A percentile compares a stretch with the other conserved stretches of the same genome.
Conservation (phyloP, 2,888 invertebrate genomes). For the Heliothis peltigera region DNA sequence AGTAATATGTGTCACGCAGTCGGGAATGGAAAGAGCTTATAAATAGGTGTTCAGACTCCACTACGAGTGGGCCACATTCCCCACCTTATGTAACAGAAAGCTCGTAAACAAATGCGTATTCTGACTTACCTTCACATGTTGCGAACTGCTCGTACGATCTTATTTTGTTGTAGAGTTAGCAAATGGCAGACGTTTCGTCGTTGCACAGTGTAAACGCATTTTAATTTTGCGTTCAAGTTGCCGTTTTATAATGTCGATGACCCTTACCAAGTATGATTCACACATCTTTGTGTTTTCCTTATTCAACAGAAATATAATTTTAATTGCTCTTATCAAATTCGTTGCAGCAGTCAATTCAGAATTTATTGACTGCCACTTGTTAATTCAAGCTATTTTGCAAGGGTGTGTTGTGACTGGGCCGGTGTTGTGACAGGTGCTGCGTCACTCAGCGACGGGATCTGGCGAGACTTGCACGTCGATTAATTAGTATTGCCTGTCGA, state of each 20-base stretch:
- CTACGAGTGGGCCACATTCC: slow-evolving; percentile 78
- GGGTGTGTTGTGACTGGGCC: slow-evolving; percentile 55
- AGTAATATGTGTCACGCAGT: slow-evolving; percentile 82
- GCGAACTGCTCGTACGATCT: slow-evolving; percentile 66
- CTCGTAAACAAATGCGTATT: slow-evolving; percentile 82
- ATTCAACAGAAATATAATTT: slow-evolving; percentile 17
- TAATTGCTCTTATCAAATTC: neutral
- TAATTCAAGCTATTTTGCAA: slow-evolving; percentile 22
- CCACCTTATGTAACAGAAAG: slow-evolving; percentile 78
- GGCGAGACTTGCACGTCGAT: slow-evolving; percentile 70
- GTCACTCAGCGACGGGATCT: slow-evolving; percentile 67
- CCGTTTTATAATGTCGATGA: slow-evolving; percentile 47
- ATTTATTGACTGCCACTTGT: slow-evolving; percentile 1
- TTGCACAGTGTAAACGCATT: slow-evolving; percentile 19
- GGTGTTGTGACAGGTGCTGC: slow-evolving; percentile 75
- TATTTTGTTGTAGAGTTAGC: slow-evolving; percentile 59
- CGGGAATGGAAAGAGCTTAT: slow-evolving; percentile 84
- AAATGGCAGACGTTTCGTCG: slow-evolving; percentile 52
- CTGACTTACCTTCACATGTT: slow-evolving; percentile 63
- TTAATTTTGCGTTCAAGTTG: slow-evolving; percentile 23
- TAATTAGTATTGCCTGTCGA: slow-evolving; percentile 72
- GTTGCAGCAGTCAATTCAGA: neutral
- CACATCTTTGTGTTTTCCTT: slow-evolving; percentile 44
- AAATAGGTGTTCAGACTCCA: slow-evolving; percentile 79
- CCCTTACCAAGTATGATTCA: slow-evolving; percentile 47